Base-by-base conservation (phyloP, 2,113 vertebrate species). In the Psilopsiagon aurifrons region DNA sequence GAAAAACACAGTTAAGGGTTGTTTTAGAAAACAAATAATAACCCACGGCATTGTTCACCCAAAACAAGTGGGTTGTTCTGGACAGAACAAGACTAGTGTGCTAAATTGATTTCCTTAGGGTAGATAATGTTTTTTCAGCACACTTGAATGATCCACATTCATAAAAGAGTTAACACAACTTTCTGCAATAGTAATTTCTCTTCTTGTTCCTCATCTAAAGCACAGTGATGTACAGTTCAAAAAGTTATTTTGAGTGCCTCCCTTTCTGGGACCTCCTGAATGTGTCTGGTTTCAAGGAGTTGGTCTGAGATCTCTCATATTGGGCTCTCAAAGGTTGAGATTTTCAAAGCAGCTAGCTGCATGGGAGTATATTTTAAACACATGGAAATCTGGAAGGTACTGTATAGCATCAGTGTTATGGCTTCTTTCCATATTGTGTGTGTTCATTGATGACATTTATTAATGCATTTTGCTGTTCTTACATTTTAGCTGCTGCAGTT, bases 21-120 rank as follows among this genome's bases (percentile, higher is more conserved):
- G 35, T 85, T 95, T 79, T 47, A 91, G 71, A 73, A 66, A 88
- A 89, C 22, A 75, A 95, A 96, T 84, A 88, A 71, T 73, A 92
- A 95, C 94, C 77, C 46, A 23, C 19, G 46, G 80, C 37, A 43
- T 20, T 27, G 15, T 54, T 22, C 41, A 74, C 41, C 41, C 44
- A 22, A 39, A 83, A 57, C 69, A 44, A 73, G 27, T 3, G 8
- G 25, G 54, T 70, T 29, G 19, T 41, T 86, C 35, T 24, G 47
- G 37, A 55, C 71, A 69, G 70, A 74, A 19, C 74, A 59, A 29
- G n/a, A 67, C 14, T 24, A 76, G 17, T 29, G 33, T 51, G 63
- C 19, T 66, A 49, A 93, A 88, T 63, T 73, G 0, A 20, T 57
- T 86, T 70, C 82, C 46, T 46, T 49, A 35, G 59, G 77, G 51